Evolutionary conservation across 2,113 vertebrate species (phyloP), one percentile per base, ranked within the genome.

Genomic region (Pheucticus melanocephalus): DNA sequence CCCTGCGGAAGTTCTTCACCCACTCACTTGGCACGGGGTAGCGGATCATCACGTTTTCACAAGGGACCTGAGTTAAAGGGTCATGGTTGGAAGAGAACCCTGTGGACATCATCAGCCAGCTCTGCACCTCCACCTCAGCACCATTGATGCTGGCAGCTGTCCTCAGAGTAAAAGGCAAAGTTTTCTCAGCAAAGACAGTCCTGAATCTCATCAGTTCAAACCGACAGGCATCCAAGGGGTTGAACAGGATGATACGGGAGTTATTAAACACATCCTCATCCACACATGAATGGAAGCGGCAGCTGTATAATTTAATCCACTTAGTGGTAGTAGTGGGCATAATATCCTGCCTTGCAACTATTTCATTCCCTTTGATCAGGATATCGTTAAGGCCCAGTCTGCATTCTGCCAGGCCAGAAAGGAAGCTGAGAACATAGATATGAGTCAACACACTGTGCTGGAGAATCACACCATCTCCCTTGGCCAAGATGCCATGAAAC

Each of bases 1-100:
- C 99, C 82, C 98, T 97, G 59, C 98, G 98, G 96, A 99, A 99
- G 96, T 99, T 99, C 97, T 99, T 99, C 50, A 98, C 98, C 99
- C 99, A 99, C 73, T 98, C 98, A 1, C 96, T 97, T 37, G 98
- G 98, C 86, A 99, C 98, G 0, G 98, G 98, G 91, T 98, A 99
- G 30, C 98, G 98, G 28, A 99, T 96, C 97, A 98, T 98, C 71
- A 99, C 98, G 5, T 99, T 99, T 96, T 99, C 99, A 94, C 99
- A 99, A 30, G 99, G 99, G 16, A 99, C 98, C 95, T 98, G 97
- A 60, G 97, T 98, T 84, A 99, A 98, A 53, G 97, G 97, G 85
- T 99, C 98, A 10, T 98, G 94, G 94, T 99, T 99, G 39, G 98
- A 98, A 28, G 98, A 98, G 97, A 99, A 99, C 13, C 98, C 98